A percentile compares a stretch with the other conserved stretches of the same genome.
These are phyloP conservation scores for Oegoconia quadripuncta DNA, from an alignment of 2,888 invertebrate species.

Conservation along the genomic window DNA sequence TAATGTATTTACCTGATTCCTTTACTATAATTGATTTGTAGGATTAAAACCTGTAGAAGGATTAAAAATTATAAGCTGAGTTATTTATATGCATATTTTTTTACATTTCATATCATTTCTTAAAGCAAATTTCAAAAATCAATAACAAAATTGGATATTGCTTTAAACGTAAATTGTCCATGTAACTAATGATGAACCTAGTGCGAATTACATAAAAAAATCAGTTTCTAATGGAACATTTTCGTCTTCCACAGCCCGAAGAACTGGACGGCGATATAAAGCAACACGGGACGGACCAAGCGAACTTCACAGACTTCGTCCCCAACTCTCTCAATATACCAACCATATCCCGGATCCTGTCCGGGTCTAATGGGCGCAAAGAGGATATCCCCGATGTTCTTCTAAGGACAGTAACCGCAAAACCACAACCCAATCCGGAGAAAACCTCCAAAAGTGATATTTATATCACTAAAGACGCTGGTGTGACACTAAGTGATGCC, in stretches of 20 bases:
- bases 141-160: too few species aligned
- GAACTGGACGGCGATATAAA: slow-evolving; percentile 66
- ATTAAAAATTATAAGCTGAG: too few species aligned
- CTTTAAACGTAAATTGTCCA: too few species aligned
- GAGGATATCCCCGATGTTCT: slow-evolving; percentile 90
- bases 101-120: too few species aligned
- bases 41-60: too few species aligned
- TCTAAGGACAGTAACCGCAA: slow-evolving; percentile 82
- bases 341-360: slow-evolving; percentile 90
- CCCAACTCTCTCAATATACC: slow-evolving; percentile 86
- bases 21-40: too few species aligned
- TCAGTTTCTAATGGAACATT: background rate
- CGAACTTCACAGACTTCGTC: slow-evolving; percentile 81
- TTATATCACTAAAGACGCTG: slow-evolving; percentile 62
- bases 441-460: slow-evolving; percentile 67
- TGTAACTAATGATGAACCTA: too few species aligned
- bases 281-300: slow-evolving; percentile 61
- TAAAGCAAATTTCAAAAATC: too few species aligned
- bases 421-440: slow-evolving; percentile 67
- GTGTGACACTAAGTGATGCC: slow-evolving; percentile 65
- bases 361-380: slow-evolving; percentile 91
- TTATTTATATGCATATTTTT: too few species aligned
- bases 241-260: slow-evolving; percentile 51
- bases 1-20: too few species aligned
- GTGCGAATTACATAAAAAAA: too few species aligned